Conservation (phyloP, 2,797 vertebrate genomes). For the Leptodactylus fallax region DNA sequence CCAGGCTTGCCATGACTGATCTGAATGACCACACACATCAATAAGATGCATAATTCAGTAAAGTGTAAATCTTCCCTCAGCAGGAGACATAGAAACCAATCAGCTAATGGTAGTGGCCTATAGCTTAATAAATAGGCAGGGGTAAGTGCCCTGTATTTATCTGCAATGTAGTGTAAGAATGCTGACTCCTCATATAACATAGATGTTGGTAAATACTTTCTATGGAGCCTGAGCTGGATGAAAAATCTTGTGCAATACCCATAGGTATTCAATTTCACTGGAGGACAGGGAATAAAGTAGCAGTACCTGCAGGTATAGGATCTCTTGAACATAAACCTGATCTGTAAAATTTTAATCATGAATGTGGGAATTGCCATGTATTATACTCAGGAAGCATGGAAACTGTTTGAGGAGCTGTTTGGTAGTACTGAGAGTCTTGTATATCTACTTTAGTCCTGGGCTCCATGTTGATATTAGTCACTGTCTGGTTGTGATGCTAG, state of each 20-base stretch:
- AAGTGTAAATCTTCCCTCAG: background rate
- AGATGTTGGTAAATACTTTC: background rate
- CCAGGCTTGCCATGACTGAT: background rate
- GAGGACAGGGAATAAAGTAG: background rate
- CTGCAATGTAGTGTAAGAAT: background rate
- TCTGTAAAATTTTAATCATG: background rate
- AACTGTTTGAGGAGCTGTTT: background rate
- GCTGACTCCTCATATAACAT: background rate
- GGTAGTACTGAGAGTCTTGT: background rate
- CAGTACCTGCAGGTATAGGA: background rate
- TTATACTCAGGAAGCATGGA: background rate
- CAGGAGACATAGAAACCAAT: background rate
- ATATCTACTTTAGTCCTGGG: background rate
- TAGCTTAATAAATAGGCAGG: background rate
- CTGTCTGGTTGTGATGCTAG: too few relatives aligned
- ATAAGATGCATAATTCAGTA: background rate
- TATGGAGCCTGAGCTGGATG: background rate
- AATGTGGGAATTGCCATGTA: background rate
- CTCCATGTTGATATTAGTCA: background rate
- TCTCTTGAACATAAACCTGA: constrained; percentile 9
- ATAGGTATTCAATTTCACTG: background rate
- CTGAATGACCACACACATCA: background rate
- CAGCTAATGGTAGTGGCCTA: background rate
- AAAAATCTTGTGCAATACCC: background rate
- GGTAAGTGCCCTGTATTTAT: background rate